A percentile compares a stretch with the other conserved stretches of the same genome.
Conservation (phyloP, 2,888 invertebrate species). For the Hypercompe scribonia region DNA sequence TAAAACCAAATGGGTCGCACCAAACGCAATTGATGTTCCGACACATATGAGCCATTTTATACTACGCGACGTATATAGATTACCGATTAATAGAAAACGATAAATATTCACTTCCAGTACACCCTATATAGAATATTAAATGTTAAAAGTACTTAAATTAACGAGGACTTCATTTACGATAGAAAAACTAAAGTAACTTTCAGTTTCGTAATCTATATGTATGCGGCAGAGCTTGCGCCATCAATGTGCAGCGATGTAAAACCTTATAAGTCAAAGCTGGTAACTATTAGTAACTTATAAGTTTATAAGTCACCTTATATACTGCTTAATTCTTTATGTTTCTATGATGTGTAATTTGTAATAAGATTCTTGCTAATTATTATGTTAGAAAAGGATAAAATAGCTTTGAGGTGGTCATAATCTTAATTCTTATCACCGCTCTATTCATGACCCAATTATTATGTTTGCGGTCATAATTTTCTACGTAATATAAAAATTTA, state of each 20-base stretch:
- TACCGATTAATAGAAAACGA: conserved; percentile 43
- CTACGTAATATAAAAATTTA: background rate
- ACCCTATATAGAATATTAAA: conserved; percentile 51
- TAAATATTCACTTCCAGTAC: conserved; percentile 47
- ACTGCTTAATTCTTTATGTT: conserved; percentile 13
- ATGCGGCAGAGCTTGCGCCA: conserved; percentile 53
- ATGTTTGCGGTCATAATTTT: background rate
- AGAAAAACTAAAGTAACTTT: conserved; percentile 48
- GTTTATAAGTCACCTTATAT: conserved; percentile 41
- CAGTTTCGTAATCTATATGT: conserved; percentile 62
- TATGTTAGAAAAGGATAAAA: background rate
- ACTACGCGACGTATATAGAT: too few species aligned
- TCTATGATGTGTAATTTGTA: background rate
- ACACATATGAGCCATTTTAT: too few species aligned
- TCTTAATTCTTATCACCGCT: background rate
- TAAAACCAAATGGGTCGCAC: too few species aligned
- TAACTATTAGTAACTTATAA: conserved; percentile 47
- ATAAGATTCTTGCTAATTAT: background rate
- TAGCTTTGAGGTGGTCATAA: background rate
- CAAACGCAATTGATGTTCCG: conserved; percentile 37
- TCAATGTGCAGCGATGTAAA: conserved; percentile 61
- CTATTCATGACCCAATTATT: background rate
- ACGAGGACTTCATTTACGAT: conserved; percentile 40
- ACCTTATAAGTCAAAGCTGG: conserved; percentile 70
- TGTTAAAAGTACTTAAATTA: conserved; percentile 51